Percentiles rank a stretch among this genome's conserved stretches.
phyloP scores from a whole-genome alignment of 1,140 invertebrate genomes.

The Amyelois transitella region DNA sequence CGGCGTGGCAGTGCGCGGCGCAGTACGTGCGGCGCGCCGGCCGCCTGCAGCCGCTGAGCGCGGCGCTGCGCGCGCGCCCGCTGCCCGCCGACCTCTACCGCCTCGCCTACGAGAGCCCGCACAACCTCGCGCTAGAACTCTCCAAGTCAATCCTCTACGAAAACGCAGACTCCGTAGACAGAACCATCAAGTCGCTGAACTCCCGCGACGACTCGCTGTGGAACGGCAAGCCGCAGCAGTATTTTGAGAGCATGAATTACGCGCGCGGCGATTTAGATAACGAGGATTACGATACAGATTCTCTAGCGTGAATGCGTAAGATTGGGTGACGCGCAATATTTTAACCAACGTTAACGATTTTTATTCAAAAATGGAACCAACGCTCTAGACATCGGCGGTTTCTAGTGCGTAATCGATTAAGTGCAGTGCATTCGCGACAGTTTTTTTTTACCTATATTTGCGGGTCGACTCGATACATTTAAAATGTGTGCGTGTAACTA shows the following conservation, averaged over 20 bases:
- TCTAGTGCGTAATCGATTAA: too few species aligned
- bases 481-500: conserved; percentile 1
- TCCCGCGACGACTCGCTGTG: conserved; percentile 48
- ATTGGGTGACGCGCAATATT: not conserved
- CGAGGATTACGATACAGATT: conserved; percentile 57
- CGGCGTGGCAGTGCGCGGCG: conserved; percentile 24
- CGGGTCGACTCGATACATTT: not conserved
- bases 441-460: not conserved
- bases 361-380: not conserved
- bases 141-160: conserved; percentile 48
- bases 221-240: conserved; percentile 58
- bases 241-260: conserved; percentile 67
- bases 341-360: not conserved
- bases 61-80: conserved; percentile 18
- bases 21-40: conserved; percentile 50
- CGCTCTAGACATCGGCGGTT: too few species aligned
- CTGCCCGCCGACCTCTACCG: conserved; percentile 17
- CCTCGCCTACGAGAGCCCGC: conserved; percentile 35
- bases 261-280: conserved; percentile 23
- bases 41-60: conserved; percentile 41
- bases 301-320: conserved; percentile 29
- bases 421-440: too few species aligned
- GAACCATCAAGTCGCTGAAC: conserved; percentile 29
- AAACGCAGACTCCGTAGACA: conserved; percentile 40
- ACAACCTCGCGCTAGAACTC: conserved; percentile 48